Evolutionary conservation across 2,113 vertebrate genomes (phyloP).

Genomic region (Anhinga anhinga): DNA sequence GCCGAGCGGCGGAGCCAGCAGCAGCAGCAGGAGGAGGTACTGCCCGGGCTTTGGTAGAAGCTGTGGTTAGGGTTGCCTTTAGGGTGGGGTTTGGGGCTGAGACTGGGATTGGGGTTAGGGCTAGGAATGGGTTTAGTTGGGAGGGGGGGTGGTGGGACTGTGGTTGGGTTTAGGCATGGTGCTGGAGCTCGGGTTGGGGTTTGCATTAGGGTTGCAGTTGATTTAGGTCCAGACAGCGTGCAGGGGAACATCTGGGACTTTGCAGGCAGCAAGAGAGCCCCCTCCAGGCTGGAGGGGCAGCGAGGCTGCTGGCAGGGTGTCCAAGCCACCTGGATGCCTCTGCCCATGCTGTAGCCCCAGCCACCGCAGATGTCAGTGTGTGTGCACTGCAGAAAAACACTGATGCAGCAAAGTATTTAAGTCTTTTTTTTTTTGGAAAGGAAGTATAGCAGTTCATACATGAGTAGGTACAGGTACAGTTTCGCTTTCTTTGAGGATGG

Average conservation of each 20-base stretch:
- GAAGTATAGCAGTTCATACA: not conserved
- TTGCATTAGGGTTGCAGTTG: not conserved
- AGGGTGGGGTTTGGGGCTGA: not conserved
- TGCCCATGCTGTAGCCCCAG: not conserved
- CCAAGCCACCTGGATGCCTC: not conserved
- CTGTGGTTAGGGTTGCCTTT: not conserved
- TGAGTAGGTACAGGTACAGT: not conserved
- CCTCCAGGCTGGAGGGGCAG: not conserved
- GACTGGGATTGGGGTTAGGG: not conserved
- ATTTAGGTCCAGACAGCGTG: not conserved
- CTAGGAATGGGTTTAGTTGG: not conserved
- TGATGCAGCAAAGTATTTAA: not conserved
- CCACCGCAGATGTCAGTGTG: not conserved
- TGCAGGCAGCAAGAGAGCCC: not conserved
- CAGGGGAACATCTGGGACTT: not conserved
- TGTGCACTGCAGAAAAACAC: not conserved
- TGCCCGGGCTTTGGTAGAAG: accelerated
- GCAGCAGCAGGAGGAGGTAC: not conserved
- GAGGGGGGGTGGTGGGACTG: accelerated
- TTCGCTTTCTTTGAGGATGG: not conserved
- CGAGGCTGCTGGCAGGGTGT: not conserved
- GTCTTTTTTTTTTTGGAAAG: not conserved
- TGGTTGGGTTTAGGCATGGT: not conserved
- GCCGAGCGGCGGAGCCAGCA: accelerated
- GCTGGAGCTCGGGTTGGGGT: not conserved